Evolutionary conservation across 2,113 vertebrate genomes (phyloP).

Genomic region (Mystacornis crossleyi): DNA sequence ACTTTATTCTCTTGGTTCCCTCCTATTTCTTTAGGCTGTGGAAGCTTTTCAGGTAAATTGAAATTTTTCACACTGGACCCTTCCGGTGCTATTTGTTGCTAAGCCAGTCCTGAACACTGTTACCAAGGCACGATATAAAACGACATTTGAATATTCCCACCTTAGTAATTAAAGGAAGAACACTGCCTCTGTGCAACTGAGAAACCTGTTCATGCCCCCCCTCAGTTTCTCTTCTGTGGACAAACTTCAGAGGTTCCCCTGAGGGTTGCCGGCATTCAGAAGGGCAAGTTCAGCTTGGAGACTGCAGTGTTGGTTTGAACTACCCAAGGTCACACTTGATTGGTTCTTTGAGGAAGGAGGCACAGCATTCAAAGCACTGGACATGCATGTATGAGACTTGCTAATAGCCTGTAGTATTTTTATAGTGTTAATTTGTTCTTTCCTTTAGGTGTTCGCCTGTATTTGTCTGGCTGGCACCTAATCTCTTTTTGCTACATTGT

Average conservation of each 20-base stretch:
- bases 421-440: conserved; percentile 51
- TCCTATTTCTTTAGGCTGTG: neutral
- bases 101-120: neutral
- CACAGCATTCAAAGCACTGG: neutral
- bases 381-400: neutral
- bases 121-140: neutral
- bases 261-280: neutral
- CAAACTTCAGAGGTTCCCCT: neutral
- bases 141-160: neutral
- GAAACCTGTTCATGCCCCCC: neutral
- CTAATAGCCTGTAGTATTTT: neutral
- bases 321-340: neutral
- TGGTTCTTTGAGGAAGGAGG: neutral
- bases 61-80: neutral
- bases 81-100: neutral
- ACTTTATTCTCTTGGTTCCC: neutral
- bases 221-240: neutral
- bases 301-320: conserved; percentile 61
- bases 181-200: neutral
- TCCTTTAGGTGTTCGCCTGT: conserved; percentile 77
- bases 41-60: neutral
- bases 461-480: conserved; percentile 76
- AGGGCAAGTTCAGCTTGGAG: neutral
- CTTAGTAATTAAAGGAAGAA: neutral
- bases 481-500: conserved; percentile 72